Conservation (phyloP, 1,140 invertebrate species). For the Cydia pomonella region DNA sequence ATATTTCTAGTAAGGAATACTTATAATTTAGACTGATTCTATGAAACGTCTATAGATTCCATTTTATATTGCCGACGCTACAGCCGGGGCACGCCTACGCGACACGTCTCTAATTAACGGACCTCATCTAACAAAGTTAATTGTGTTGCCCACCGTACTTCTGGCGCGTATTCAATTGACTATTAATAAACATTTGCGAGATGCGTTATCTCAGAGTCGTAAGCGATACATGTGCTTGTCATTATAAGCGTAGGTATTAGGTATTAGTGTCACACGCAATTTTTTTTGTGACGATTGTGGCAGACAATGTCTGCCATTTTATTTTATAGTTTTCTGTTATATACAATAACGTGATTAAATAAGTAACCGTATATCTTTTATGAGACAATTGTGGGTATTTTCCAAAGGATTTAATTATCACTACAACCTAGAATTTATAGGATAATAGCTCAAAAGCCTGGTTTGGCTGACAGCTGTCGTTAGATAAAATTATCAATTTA, state of each 20-base stretch:
- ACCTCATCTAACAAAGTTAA: slow-evolving; percentile 51
- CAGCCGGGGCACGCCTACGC: slow-evolving; percentile 50
- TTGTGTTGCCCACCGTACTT: slow-evolving; percentile 47
- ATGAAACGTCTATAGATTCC: neutral
- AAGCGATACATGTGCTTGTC: neutral
- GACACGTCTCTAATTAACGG: slow-evolving; percentile 65
- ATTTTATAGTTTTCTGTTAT: neutral
- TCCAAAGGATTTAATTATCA: neutral
- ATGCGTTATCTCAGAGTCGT: neutral
- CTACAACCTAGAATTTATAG: neutral
- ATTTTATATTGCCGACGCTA: slow-evolving; percentile 31
- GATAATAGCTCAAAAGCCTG: slow-evolving; percentile 5
- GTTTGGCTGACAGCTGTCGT: neutral
- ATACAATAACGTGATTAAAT: too few relatives aligned
- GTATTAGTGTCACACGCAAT: neutral
- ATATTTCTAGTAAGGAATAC: too few relatives aligned
- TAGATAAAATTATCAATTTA: slow-evolving; percentile 5
- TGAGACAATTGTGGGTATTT: neutral
- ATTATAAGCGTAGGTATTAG: too few relatives aligned
- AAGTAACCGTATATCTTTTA: too few relatives aligned
- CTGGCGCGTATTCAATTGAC: slow-evolving; percentile 15
- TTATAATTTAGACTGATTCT: too few relatives aligned
- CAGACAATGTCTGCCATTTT: neutral
- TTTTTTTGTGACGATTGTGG: neutral
- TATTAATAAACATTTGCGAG: slow-evolving; percentile 26